Conservation (phyloP, 2,113 vertebrate species). For the Brachionichthys hirsutus region DNA sequence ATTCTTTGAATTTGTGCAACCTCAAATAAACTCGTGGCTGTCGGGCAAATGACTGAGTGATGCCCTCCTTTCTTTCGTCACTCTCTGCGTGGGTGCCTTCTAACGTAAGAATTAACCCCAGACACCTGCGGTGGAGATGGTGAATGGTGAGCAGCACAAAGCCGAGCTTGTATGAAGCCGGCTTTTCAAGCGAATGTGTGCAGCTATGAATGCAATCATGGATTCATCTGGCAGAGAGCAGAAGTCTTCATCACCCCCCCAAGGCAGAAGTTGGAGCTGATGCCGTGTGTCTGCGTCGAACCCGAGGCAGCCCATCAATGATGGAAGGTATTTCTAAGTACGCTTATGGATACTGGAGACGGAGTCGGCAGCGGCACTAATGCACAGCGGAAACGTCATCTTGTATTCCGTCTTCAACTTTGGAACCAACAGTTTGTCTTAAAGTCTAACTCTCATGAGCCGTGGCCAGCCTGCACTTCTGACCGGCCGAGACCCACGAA, state of each 20-base stretch:
- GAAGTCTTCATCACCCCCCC: constrained; percentile 12
- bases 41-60: constrained; percentile 15
- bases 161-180: not conserved
- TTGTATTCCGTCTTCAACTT: constrained; percentile 7
- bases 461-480: not conserved
- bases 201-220: not conserved
- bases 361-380: constrained; percentile 13
- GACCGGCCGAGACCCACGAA: not conserved
- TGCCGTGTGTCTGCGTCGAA: not conserved
- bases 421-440: constrained; percentile 8
- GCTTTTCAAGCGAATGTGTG: not conserved
- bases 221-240: not conserved
- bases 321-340: constrained; percentile 3
- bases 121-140: not conserved
- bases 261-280: too few species aligned
- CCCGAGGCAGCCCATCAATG: constrained; percentile 8
- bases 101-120: constrained; percentile 33
- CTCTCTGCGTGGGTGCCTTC: constrained; percentile 19
- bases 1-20: not conserved
- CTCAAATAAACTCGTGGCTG: not conserved
- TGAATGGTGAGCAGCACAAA: constrained; percentile 7
- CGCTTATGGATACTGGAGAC: not conserved
- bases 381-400: constrained; percentile 16
- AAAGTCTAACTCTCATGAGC: constrained; percentile 19
- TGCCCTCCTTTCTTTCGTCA: constrained; percentile 8